These are phyloP conservation scores for Nymphalis io DNA, from an alignment of 1,140 invertebrate species.

Conservation along the genomic window DNA sequence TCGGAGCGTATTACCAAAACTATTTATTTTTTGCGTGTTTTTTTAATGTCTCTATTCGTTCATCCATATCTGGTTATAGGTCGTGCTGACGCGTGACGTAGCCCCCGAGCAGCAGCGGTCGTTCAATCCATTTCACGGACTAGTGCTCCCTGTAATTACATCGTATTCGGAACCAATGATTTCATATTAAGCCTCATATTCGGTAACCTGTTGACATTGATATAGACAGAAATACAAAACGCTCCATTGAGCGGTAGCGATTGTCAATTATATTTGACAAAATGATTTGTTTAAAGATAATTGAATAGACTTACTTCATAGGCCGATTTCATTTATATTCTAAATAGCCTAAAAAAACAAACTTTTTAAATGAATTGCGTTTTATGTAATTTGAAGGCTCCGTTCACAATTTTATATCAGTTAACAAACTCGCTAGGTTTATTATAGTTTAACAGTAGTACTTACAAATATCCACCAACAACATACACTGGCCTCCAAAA, in stretches of 20 bases:
- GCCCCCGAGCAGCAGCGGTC: conserved; percentile 40
- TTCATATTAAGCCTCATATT: conserved; percentile 43
- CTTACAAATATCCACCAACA: too few relatives aligned
- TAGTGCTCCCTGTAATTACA: conserved; percentile 61
- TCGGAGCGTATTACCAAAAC: too few relatives aligned
- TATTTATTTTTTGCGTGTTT: conserved; percentile 8
- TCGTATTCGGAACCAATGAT: conserved; percentile 48
- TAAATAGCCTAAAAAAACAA: too few relatives aligned
- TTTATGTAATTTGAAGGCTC: too few relatives aligned
- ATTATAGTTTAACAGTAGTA: too few relatives aligned
- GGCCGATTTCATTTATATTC: too few relatives aligned
- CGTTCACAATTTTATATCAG: too few relatives aligned
- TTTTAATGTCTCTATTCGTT: conserved; percentile 3
- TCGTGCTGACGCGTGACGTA: conserved; percentile 28
- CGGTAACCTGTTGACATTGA: conserved; percentile 40
- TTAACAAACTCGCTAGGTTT: too few relatives aligned
- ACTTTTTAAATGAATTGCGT: too few relatives aligned
- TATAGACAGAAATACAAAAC: conserved; percentile 4
- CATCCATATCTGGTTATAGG: conserved; percentile 1
- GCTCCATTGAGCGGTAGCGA: conserved; percentile 15
- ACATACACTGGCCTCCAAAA: too few relatives aligned
- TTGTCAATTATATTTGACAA: background rate
- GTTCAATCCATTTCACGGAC: conserved; percentile 60
- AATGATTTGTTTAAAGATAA: background rate
- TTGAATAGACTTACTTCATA: background rate